Evolutionary conservation across 1,140 invertebrate species (phyloP), one percentile per base, ranked within the genome.

Genomic region (Trypoxylus dichotomus): DNA sequence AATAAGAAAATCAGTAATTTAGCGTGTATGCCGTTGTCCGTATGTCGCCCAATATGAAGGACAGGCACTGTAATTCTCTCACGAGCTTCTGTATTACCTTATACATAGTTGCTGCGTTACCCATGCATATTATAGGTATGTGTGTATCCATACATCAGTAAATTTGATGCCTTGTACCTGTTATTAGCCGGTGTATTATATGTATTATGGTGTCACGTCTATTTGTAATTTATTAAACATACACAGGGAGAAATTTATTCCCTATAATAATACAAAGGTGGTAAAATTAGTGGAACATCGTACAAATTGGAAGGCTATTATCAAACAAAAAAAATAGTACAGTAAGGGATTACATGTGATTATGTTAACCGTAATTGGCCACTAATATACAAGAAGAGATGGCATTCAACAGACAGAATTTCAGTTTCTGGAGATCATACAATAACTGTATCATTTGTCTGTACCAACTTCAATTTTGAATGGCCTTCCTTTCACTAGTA

Each of bases 1-100:
- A 68, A 68, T 68, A 68, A 68, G 60, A 68, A 68, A 68, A 68
- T 68, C 60, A 24, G 60, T 68, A 68, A 68, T 68, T 68, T 68
- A 68, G 24, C 60, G 19, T 68, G 47, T 68, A 25, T 24, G 27
- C 60, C 60, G 60, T 68, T 68, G 60, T 68, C 60, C 60, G 60
- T 68, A 68, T 68, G 60, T 68, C 60, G 60, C 60, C 60, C 21
- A 68, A 68, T 27, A 29, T 68, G 24, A 68, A 68, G 8, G 60
- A 68, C 60, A 68, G 60, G 60, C 24, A 68, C 60, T 68, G 27
- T 68, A 68, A 68, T 68, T 68, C 60, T 68, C 27, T 68, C 60
- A 27, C 60, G 60, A 68, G 60, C 60, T 68, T 68, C 60, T 68
- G 60, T 68, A 68, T 68, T 68, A 24, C 19, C 27, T 21, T 15